Conservation (phyloP, 2,113 vertebrate species). For the Barnardius zonarius region DNA sequence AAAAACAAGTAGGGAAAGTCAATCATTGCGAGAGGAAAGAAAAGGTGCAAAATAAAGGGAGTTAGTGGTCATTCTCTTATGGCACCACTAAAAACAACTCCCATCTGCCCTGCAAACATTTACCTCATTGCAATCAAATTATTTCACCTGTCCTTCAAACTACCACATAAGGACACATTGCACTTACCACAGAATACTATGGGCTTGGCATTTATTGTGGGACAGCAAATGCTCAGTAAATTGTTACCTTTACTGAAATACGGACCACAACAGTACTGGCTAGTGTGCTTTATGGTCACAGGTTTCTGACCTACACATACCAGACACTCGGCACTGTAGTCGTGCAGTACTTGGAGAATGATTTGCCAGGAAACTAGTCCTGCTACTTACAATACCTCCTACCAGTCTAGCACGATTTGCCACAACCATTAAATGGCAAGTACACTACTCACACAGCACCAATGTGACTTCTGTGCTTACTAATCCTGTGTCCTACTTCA, state of each 20-base stretch:
- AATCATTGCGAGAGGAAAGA: not conserved
- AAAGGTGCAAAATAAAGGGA: not conserved
- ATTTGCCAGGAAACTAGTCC: not conserved
- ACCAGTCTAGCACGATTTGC: not conserved
- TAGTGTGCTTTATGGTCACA: accelerated
- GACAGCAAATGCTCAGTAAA: not conserved
- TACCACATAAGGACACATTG: accelerated
- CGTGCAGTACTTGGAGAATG: not conserved
- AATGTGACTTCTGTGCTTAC: not conserved
- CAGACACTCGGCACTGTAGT: not conserved
- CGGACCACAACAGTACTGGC: not conserved
- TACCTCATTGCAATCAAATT: not conserved
- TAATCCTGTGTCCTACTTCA: not conserved
- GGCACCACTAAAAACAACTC: not conserved
- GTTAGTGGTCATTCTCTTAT: not conserved
- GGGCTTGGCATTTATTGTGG: not conserved
- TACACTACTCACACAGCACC: accelerated
- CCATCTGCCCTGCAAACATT: not conserved
- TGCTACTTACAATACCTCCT: not conserved
- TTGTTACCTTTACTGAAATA: not conserved
- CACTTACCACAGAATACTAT: not conserved
- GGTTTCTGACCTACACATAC: accelerated
- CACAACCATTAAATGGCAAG: not conserved
- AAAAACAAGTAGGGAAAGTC: not conserved
- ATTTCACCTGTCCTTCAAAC: not conserved